phyloP scores from a whole-genome alignment of 2,797 vertebrate species.

The Cyprinodon diabolis region DNA sequence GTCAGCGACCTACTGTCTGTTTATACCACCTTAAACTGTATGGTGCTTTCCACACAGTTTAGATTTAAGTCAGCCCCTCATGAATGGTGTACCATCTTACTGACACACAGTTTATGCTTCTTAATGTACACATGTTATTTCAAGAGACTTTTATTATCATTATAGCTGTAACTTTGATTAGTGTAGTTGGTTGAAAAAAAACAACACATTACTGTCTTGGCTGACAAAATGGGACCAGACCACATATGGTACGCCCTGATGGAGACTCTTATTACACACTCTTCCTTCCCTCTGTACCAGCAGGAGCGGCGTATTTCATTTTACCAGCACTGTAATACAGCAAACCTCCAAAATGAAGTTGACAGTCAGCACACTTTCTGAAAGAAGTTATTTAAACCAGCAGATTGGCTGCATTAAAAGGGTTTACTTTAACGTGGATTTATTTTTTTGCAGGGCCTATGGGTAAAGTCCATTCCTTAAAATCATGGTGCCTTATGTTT shows the following conservation, averaged over 20 bases:
- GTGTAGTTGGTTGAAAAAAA: conserved; percentile 9
- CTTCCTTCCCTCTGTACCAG: conserved; percentile 9
- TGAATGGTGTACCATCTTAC: neutral
- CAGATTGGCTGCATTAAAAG: conserved; percentile 41
- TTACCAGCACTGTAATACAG: conserved; percentile 3
- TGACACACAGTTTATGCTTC: conserved; percentile 18
- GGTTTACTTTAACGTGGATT: conserved; percentile 38
- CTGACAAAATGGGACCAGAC: conserved; percentile 17
- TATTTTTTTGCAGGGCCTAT: conserved; percentile 40
- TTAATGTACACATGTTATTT: conserved; percentile 8
- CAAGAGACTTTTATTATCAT: conserved; percentile 13
- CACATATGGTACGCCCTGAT: conserved; percentile 10
- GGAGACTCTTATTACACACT: conserved; percentile 10
- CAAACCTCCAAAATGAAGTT: conserved; percentile 31
- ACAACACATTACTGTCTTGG: conserved; percentile 10
- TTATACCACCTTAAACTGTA: conserved; percentile 40
- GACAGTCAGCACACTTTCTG: conserved; percentile 39
- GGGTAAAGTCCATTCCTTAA: conserved; percentile 34
- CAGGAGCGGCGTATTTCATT: conserved; percentile 18
- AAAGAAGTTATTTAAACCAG: conserved; percentile 41
- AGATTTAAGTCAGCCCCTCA: conserved; percentile 15
- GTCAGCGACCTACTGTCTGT: conserved; percentile 32
- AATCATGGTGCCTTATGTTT: conserved; percentile 33
- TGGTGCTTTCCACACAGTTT: conserved; percentile 33
- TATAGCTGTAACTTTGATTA: conserved; percentile 12